Evolutionary conservation across 2,888 invertebrate species (phyloP), one percentile per base, ranked within the genome.

Genomic region (Macrophya annulata): DNA sequence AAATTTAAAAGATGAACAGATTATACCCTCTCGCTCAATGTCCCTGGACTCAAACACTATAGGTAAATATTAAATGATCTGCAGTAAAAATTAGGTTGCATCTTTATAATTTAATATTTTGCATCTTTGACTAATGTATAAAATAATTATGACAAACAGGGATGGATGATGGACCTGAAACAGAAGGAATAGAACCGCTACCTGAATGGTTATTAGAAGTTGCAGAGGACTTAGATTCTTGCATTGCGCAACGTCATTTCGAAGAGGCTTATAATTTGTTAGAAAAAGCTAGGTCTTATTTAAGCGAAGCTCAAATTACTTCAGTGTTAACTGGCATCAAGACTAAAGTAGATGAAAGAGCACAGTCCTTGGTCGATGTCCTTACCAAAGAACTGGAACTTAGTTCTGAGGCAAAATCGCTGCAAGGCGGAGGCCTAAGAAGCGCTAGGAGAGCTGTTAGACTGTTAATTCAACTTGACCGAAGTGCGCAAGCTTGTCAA

Each of bases 161-260:
- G 21, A 87, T 88, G 84, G 92, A 92, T 0, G 91, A 92, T 40
- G 87, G 87, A 17, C 90, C 90, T 15, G 91, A 92, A 21, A 87
- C 87, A 0, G 90, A 92, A 37, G 89, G 88, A 21, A 85, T 89
- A 21, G 91, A 92, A 51, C 89, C 91, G 1, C 94, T 94, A 68
- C 98, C 98, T 0, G 98, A 98, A 91, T 99, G 99, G 99, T 94
- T 99, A 84, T 94, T 96, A 85, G 98, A 99, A 93, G 96, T 98
- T 4, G 97, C 98, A 0, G 99, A 99, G 93, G 99, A 99, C 93
- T 94, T 99, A 84, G 99, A 99, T 94, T 98, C 99, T 17, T 96
- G 97, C 89, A 97, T 99, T 88, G 99, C 99, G 0, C 98, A 99
- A 93, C 96, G 99, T 89, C 98, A 99, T 93, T 99, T 99, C 92